Evolutionary conservation across 2,888 invertebrate genomes (phyloP).

Genomic region (Unio delphinus): DNA sequence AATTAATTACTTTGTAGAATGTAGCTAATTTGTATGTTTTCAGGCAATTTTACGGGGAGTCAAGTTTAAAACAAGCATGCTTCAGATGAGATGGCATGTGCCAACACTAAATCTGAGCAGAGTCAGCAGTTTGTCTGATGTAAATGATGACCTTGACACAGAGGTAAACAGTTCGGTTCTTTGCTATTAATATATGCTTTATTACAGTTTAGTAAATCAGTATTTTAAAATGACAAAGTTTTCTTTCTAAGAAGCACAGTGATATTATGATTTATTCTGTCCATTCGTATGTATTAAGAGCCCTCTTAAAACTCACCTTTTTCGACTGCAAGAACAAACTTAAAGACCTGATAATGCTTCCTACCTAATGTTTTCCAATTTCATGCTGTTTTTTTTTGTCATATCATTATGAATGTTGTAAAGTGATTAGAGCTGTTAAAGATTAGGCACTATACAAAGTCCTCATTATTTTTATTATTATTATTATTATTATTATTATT

Average conservation of each 20-base stretch:
- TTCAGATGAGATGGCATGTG: constrained; percentile 65
- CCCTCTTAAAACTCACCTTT: too few species aligned
- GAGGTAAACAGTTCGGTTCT: constrained; percentile 11
- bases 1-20: neutral
- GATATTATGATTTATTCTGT: neutral
- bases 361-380: too few species aligned
- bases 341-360: too few species aligned
- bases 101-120: constrained; percentile 33
- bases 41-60: constrained; percentile 60
- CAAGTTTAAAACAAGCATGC: constrained; percentile 58
- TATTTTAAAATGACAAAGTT: constrained; percentile 6
- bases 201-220: too few species aligned
- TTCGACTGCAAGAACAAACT: too few species aligned
- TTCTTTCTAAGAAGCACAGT: neutral
- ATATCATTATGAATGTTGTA: too few species aligned
- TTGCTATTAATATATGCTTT: too few species aligned
- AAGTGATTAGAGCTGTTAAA: too few species aligned
- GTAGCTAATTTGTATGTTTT: constrained; percentile 5
- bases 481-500: too few species aligned
- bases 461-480: too few species aligned
- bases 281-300: neutral
- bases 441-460: too few species aligned
- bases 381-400: too few species aligned
- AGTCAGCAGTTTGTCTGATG: constrained; percentile 29
- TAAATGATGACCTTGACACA: constrained; percentile 30